A percentile compares a stretch with the other conserved stretches of the same genome.
phyloP scores from a whole-genome alignment of 1,140 invertebrate species.

The Schlechtendalia chinensis region DNA sequence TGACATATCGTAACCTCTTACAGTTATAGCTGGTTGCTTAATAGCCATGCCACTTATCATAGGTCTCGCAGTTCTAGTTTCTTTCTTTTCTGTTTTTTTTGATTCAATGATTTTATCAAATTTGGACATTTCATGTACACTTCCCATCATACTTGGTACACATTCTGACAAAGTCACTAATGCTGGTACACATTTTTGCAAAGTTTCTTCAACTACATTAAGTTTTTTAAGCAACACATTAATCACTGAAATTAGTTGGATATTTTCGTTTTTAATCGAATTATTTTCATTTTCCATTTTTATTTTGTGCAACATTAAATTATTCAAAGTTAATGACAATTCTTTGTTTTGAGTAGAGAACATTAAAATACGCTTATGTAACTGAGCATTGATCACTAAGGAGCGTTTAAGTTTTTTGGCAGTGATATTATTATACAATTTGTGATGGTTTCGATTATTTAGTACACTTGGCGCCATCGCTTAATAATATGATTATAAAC shows the following conservation, averaged over 20 bases:
- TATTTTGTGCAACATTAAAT: constrained; percentile 16
- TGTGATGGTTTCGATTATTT: not conserved
- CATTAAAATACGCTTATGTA: not conserved
- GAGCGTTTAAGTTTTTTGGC: constrained; percentile 22
- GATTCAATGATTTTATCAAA: not conserved
- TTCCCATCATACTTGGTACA: constrained; percentile 14
- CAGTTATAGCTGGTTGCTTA: not conserved
- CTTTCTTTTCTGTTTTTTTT: not conserved
- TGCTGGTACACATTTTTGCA: constrained; percentile 14
- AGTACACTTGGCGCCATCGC: not conserved
- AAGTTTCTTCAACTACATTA: not conserved
- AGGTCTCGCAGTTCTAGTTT: constrained; percentile 4
- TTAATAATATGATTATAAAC: not conserved
- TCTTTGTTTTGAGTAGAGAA: constrained; percentile 19
- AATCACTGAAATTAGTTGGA: not conserved
- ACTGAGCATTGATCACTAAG: not conserved
- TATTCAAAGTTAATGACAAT: constrained; percentile 15
- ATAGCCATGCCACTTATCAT: not conserved
- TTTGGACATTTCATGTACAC: constrained; percentile 4
- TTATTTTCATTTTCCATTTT: constrained; percentile 3
- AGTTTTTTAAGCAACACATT: not conserved
- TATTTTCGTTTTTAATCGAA: constrained; percentile 9
- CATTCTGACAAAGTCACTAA: constrained; percentile 29
- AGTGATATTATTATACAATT: not conserved
- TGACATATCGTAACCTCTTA: not conserved